phyloP scores from a whole-genome alignment of 2,797 vertebrate genomes.

The Hafferia zeledoni region DNA sequence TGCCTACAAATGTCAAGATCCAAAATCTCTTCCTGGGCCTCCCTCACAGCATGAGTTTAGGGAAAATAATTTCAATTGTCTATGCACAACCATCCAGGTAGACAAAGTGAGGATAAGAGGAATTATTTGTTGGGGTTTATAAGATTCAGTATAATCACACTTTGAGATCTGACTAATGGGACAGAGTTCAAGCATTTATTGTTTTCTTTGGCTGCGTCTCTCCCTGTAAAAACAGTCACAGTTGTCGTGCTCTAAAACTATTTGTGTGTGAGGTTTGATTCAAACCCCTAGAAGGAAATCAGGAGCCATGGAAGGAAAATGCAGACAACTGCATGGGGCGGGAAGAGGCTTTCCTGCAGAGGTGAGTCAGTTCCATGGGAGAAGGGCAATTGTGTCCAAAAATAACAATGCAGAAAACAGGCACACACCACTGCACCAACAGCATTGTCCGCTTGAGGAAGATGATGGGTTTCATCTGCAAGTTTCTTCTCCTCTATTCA shows the following conservation, averaged over 20 bases:
- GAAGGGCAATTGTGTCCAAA: background rate
- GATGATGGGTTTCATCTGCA: rapidly evolving
- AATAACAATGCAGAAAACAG: background rate
- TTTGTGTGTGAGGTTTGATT: background rate
- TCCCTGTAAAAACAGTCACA: background rate
- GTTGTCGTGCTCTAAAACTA: background rate
- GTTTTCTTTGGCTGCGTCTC: slow-evolving; percentile 14
- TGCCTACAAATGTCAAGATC: background rate
- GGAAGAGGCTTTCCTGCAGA: slow-evolving; percentile 37
- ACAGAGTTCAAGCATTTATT: background rate
- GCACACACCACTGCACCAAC: rapidly evolving
- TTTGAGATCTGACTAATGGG: background rate
- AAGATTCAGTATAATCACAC: background rate
- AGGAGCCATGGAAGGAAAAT: background rate
- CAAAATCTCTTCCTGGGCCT: background rate
- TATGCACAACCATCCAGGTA: background rate
- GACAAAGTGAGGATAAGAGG: background rate
- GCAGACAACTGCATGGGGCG: background rate
- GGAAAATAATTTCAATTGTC: background rate
- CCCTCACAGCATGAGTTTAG: background rate
- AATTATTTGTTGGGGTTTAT: background rate
- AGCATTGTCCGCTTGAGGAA: background rate
- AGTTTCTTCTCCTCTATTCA: background rate
- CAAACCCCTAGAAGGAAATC: slow-evolving; percentile 29
- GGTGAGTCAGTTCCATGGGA: slow-evolving; percentile 49